A percentile compares a stretch with the other conserved stretches of the same genome.
Evolutionary conservation across 2,888 invertebrate species (phyloP).

Genomic region (Athrips mouffetella): DNA sequence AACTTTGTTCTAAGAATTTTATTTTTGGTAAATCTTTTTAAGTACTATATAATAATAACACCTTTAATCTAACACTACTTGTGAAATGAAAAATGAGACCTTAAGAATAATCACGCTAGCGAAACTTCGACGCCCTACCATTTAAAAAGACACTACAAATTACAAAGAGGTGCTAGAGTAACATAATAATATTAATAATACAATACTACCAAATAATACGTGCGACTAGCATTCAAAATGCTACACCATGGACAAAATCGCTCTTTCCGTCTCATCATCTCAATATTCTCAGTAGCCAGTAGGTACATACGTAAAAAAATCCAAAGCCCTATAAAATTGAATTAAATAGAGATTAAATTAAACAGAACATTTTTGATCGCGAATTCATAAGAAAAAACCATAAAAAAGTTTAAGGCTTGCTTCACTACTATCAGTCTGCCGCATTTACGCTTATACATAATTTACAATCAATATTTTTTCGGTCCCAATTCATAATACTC

Average conservation of each 20-base stretch:
- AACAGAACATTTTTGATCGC: constrained; percentile 21
- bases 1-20: constrained; percentile 63
- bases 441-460: constrained; percentile 45
- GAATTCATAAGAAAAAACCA: constrained; percentile 6
- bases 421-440: constrained; percentile 58
- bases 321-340: no score
- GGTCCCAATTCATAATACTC: constrained; percentile 66
- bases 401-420: constrained; percentile 40
- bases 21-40: constrained; percentile 72
- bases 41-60: constrained; percentile 71
- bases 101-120: constrained; percentile 33
- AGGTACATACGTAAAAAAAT: no score
- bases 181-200: constrained; percentile 31
- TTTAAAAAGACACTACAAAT: constrained; percentile 31
- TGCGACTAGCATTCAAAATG: constrained; percentile 67
- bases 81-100: constrained; percentile 54
- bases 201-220: constrained; percentile 37
- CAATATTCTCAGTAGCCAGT: neutral
- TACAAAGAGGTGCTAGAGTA: constrained; percentile 32
- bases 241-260: constrained; percentile 37
- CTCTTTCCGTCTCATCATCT: neutral
- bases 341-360: no score
- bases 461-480: constrained; percentile 43
- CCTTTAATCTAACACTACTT: constrained; percentile 53
- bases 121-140: constrained; percentile 25